These are phyloP conservation scores for Puntigrus tetrazona DNA, from an alignment of 2,113 vertebrate species.

Conservation along the genomic window DNA sequence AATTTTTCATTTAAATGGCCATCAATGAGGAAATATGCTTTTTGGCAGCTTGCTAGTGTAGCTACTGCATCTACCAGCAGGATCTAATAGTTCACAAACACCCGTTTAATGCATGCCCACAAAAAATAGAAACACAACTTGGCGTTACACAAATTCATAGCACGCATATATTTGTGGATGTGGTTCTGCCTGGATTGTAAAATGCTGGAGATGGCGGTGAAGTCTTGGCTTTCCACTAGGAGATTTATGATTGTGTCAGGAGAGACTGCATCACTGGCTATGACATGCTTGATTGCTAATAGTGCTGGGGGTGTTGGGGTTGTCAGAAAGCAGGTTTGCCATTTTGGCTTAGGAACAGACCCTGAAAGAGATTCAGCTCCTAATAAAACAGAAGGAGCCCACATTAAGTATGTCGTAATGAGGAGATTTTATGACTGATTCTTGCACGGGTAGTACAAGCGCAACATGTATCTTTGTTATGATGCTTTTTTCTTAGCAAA, in stretches of 20 bases:
- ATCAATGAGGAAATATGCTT: neutral
- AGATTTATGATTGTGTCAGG: constrained; percentile 48
- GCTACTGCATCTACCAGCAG: neutral
- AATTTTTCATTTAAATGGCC: neutral
- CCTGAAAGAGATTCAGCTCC: neutral
- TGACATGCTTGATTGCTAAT: constrained; percentile 52
- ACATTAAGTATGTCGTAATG: neutral
- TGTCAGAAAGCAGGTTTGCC: constrained; percentile 32
- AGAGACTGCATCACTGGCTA: constrained; percentile 16
- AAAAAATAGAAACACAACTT: neutral
- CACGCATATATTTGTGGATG: constrained; percentile 1
- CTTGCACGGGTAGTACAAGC: neutral
- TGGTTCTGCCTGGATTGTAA: neutral
- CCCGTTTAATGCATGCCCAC: neutral
- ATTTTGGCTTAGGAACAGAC: constrained; percentile 41
- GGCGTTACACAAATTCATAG: neutral
- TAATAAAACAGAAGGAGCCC: neutral
- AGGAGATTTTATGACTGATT: neutral
- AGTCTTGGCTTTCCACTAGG: constrained; percentile 8
- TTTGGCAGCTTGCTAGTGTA: neutral
- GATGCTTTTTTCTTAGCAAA: neutral
- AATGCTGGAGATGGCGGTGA: constrained; percentile 7
- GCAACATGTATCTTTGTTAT: neutral
- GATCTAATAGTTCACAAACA: neutral
- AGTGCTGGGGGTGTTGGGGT: constrained; percentile 12